Conservation (phyloP, 2,888 invertebrate species). For the Zelleria hepariella region DNA sequence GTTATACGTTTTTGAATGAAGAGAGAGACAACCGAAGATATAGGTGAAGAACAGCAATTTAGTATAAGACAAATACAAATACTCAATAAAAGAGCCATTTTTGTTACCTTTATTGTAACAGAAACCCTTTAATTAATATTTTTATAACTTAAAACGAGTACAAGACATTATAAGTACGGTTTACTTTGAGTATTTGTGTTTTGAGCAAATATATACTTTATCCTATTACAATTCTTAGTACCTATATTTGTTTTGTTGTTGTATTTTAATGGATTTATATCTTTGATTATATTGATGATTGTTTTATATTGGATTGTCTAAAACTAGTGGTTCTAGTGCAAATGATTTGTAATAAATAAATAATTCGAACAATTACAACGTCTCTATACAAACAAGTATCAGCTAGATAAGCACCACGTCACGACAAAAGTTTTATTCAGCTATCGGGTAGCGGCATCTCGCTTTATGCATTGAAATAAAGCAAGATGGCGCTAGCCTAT, state of each 20-base stretch:
- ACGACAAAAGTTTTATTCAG: no score
- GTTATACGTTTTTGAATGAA: conserved; percentile 13
- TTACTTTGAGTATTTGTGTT: conserved; percentile 65
- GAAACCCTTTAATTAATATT: conserved; percentile 16
- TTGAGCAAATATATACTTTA: conserved; percentile 26
- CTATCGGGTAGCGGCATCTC: no score
- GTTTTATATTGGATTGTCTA: conserved; percentile 43
- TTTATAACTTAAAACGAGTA: background rate
- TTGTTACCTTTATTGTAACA: conserved; percentile 29
- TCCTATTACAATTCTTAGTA: conserved; percentile 36
- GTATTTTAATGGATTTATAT: conserved; percentile 66
- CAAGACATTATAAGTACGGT: background rate
- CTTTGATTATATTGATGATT: conserved; percentile 54
- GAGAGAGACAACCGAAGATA: conserved; percentile 8
- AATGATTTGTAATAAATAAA: background rate
- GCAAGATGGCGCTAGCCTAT: no score
- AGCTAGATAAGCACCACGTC: no score
- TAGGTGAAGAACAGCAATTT: conserved; percentile 8
- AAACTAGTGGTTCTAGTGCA: conserved; percentile 26
- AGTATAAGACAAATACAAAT: conserved; percentile 59
- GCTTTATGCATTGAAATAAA: no score
- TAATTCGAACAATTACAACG: no score
- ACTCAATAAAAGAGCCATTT: conserved; percentile 39
- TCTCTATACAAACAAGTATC: background rate
- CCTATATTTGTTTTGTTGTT: conserved; percentile 62